These are phyloP conservation scores for Mellivora capensis DNA, from an alignment of 2,113 vertebrate species.

Conservation along the genomic window DNA sequence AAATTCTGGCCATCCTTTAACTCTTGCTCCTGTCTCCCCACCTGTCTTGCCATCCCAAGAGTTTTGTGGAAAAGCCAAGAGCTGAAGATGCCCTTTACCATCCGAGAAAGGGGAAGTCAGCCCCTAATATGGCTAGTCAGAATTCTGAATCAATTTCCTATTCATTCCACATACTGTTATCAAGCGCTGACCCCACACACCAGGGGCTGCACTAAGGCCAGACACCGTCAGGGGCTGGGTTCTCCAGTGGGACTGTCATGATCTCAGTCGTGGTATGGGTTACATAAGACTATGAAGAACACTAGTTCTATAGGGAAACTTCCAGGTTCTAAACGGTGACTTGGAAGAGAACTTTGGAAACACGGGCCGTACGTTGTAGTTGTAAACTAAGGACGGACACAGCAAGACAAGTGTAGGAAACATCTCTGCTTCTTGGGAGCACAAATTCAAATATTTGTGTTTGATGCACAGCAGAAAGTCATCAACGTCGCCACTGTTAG, in stretches of 20 bases:
- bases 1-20: background rate
- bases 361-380: accelerated
- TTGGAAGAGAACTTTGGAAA: background rate
- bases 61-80: background rate
- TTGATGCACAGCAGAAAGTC: background rate
- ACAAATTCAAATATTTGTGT: background rate
- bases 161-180: background rate
- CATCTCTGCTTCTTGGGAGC: background rate
- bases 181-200: background rate
- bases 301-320: background rate
- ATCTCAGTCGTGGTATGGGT: too few relatives aligned
- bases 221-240: background rate
- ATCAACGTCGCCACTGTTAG: background rate
- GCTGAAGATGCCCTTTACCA: background rate
- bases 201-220: background rate
- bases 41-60: background rate
- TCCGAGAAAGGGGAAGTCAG: background rate
- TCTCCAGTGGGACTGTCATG: background rate
- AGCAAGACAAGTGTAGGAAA: background rate
- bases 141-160: background rate
- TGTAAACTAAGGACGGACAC: background rate
- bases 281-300: background rate
- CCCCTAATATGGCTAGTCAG: background rate
- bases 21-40: background rate
- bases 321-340: background rate